Evolutionary conservation across 1,140 invertebrate species (phyloP), one percentile per base, ranked within the genome.

Genomic region (Centruroides sculpturatus): DNA sequence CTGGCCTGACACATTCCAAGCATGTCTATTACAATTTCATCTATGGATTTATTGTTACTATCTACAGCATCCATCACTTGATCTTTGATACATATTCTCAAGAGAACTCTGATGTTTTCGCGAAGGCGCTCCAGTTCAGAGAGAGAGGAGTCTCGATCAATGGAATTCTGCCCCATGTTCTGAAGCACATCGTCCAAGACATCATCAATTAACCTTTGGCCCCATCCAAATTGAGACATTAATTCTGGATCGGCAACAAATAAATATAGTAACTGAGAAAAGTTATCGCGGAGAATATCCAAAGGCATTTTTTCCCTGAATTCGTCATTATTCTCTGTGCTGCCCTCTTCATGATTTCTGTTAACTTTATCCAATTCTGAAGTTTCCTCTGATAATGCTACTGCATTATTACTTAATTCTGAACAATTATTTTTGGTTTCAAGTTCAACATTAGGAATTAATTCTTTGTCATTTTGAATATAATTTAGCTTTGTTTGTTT

Each of bases 171-270:
- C 5, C 50, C 55, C 59, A 64, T 60, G 1, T 57, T 41, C 48
- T 58, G 10, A n/a, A 65, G 35, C 49, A 59, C 64, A 7, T 56
- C 59, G 9, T 49, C 47, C 7, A 65, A 41, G 13, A 65, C 64
- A 56, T 56, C 54, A 57, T 65, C 64, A 49, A 65, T 35, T 11
- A 36, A 48, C 8, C 47, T 36, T 55, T 36, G 23, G 11, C 64
- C 64, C 34, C 34, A 65, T n/a, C 64, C 64, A 35, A 61, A 55
- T 6, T 47, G 47, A 47, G 59, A 10, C 64, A 65, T 65, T n/a
- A 65, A 47, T 13, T 61, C 64, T 35, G 59, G 10, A 57, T 65
- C 64, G 41, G 52, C 13, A 23, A 65, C 41, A 35, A 65, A 50
- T n/a, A 62, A 56, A 35, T 9, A 59, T 23, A 65, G 9, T 4